Conservation (phyloP, 2,888 invertebrate genomes). For the Limnephilus lunatus region DNA sequence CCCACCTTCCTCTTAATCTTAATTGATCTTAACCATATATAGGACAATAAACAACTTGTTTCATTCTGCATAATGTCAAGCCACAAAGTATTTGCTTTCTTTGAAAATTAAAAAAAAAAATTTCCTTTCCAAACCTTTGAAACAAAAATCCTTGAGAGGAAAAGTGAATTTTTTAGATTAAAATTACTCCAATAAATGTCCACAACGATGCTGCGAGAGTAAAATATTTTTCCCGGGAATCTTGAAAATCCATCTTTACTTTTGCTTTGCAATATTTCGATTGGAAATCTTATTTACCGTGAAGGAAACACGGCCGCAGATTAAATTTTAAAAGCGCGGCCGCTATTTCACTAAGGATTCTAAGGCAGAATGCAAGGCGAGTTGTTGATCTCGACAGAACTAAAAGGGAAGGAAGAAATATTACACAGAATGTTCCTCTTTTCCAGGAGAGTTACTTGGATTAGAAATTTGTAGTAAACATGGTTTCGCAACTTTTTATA, state of each 20-base stretch:
- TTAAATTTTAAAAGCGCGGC: not conserved
- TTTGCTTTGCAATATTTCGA: not conserved
- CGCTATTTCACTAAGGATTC: not conserved
- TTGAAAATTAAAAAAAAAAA: no score
- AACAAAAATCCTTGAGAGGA: no score
- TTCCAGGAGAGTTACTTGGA: not conserved
- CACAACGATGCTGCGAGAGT: not conserved
- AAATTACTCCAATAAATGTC: not conserved
- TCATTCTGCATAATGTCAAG: no score
- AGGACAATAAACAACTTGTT: no score
- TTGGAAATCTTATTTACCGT: not conserved
- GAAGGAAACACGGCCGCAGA: not conserved
- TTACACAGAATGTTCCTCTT: not conserved
- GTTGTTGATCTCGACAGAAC: not conserved
- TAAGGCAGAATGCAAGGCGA: not conserved
- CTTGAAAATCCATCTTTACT: not conserved
- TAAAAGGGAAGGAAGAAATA: not conserved
- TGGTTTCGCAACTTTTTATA: no score
- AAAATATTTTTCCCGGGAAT: no score
- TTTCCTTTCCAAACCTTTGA: no score
- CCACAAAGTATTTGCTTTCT: no score
- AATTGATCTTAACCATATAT: no score
- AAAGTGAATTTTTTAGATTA: not conserved
- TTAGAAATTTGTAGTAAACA: no score
- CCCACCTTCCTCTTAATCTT: no score